Conservation (phyloP, 2,888 invertebrate species). For the Brenthis daphne region DNA sequence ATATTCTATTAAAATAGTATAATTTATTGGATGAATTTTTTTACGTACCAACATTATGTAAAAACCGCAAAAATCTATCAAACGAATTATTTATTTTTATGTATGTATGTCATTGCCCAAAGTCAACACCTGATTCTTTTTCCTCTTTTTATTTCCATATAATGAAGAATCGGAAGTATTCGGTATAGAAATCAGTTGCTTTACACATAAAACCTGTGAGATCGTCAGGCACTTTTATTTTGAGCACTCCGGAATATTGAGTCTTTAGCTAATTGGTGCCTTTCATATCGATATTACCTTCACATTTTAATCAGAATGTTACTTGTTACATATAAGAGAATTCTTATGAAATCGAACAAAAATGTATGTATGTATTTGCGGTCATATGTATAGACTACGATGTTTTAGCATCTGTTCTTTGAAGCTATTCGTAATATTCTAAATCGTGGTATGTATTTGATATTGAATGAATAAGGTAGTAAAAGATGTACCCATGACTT, state of each 20-base stretch:
- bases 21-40: too few relatives aligned
- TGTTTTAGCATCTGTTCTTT: not conserved
- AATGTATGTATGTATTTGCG: not conserved
- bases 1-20: too few relatives aligned
- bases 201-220: slow-evolving; percentile 1
- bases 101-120: not conserved
- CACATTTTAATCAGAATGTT: slow-evolving; percentile 10
- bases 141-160: slow-evolving; percentile 4
- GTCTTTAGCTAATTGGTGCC: slow-evolving; percentile 46
- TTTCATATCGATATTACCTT: slow-evolving; percentile 32
- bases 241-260: slow-evolving; percentile 46
- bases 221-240: slow-evolving; percentile 22
- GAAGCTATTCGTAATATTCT: too few relatives aligned
- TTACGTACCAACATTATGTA: too few relatives aligned
- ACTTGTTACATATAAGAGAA: not conserved
- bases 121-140: slow-evolving; percentile 3
- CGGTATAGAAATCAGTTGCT: slow-evolving; percentile 14
- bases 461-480: too few relatives aligned
- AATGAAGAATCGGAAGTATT: slow-evolving; percentile 3
- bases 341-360: slow-evolving; percentile 8
- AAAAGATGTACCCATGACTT: too few relatives aligned
- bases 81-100: too few relatives aligned
- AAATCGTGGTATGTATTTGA: too few relatives aligned
- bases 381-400: not conserved
- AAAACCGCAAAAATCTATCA: too few relatives aligned